phyloP scores from a whole-genome alignment of 37 sponge, comb jelly and placozoan genomes.

The Crambe crambe region DNA sequence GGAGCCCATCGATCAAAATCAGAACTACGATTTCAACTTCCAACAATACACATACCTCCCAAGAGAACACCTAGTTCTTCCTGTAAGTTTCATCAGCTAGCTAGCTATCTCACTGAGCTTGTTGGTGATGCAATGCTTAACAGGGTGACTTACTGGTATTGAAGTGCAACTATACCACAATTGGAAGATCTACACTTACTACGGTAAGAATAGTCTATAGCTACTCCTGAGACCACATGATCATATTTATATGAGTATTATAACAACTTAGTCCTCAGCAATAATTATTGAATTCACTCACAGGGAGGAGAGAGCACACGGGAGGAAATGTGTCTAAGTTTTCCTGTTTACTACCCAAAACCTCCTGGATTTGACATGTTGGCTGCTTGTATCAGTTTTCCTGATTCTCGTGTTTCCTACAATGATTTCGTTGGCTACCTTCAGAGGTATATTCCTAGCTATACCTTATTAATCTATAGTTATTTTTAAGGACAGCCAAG shows the following conservation, averaged over 20 bases:
- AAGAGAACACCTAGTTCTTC: conserved; percentile 20
- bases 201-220: conserved; percentile 4
- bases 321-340: conserved; percentile 51
- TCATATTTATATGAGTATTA: neutral
- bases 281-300: neutral
- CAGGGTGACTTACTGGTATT: conserved; percentile 20
- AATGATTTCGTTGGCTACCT: too few relatives aligned
- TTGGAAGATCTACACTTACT: conserved; percentile 5
- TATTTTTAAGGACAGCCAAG: too few relatives aligned
- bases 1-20: conserved; percentile 50
- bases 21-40: conserved; percentile 72
- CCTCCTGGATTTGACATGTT: neutral
- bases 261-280: neutral
- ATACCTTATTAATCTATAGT: too few relatives aligned
- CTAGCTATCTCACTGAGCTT: neutral
- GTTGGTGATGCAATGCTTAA: neutral
- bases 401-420: too few relatives aligned
- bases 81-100: conserved; percentile 25
- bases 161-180: conserved; percentile 20
- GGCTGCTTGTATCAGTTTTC: neutral
- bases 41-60: conserved; percentile 48
- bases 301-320: conserved; percentile 45
- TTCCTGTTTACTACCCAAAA: conserved; percentile 34
- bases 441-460: too few relatives aligned
- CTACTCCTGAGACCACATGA: too few relatives aligned